Evolutionary conservation across 2,888 invertebrate genomes (phyloP).

Genomic region (Sphinx pinastri): DNA sequence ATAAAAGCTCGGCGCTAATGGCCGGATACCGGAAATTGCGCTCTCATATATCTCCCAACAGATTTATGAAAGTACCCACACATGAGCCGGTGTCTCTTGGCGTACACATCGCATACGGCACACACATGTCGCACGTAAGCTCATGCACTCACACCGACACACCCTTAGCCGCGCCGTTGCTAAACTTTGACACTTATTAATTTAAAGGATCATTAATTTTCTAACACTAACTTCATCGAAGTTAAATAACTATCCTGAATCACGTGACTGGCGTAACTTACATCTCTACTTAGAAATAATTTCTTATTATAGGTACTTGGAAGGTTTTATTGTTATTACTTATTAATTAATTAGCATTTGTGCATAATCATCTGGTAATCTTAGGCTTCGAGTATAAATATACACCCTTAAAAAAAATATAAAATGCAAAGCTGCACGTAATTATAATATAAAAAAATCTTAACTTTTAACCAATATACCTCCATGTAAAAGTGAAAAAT

Average conservation of each 20-base stretch:
- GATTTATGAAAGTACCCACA: conserved; percentile 94
- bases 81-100: conserved; percentile 80
- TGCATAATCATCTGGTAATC: no score
- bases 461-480: no score
- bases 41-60: conserved; percentile 94
- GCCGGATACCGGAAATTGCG: conserved; percentile 96
- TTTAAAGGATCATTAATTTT: conserved; percentile 78
- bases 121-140: conserved; percentile 44
- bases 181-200: conserved; percentile 80
- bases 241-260: conserved; percentile 19
- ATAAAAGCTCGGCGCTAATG: conserved; percentile 89
- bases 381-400: not conserved
- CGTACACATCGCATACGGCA: conserved; percentile 44
- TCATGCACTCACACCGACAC: conserved; percentile 44
- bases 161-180: conserved; percentile 41
- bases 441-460: no score
- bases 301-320: not conserved
- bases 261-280: conserved; percentile 19
- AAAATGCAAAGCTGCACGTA: no score
- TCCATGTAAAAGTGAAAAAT: not conserved
- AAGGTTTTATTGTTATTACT: no score
- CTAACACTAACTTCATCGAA: conserved; percentile 43
- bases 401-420: not conserved
- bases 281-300: not conserved
- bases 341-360: no score